phyloP scores from a whole-genome alignment of 2,113 vertebrate genomes.

The Corythaeola cristata region DNA sequence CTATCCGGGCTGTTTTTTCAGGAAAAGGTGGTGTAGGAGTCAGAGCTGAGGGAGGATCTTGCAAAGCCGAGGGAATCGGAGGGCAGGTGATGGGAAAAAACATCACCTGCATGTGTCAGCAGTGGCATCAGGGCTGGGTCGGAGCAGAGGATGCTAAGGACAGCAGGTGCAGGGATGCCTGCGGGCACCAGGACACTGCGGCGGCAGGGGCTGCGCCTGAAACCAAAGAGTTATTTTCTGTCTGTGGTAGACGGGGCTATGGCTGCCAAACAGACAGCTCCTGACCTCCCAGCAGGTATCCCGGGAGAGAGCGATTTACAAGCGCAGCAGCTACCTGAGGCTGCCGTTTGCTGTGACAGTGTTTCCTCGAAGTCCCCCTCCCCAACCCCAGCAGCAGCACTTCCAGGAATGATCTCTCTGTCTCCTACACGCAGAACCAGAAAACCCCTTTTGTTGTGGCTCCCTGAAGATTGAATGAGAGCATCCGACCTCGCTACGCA shows the following conservation, averaged over 20 bases:
- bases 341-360: neutral
- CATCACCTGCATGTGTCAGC: neutral
- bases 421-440: neutral
- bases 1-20: neutral
- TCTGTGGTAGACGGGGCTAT: neutral
- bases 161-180: neutral
- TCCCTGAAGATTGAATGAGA: neutral
- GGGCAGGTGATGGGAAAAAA: neutral
- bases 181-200: neutral
- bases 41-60: neutral
- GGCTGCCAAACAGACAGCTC: neutral
- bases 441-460: neutral
- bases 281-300: slow-evolving; percentile 10
- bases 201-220: neutral
- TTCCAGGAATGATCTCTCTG: neutral
- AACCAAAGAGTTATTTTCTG: neutral
- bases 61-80: neutral
- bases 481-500: neutral
- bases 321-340: neutral
- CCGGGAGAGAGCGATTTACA: neutral
- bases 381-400: neutral
- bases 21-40: neutral
- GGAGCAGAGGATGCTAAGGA: neutral
- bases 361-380: neutral
- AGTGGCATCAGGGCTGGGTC: neutral